phyloP scores from a whole-genome alignment of 1,140 invertebrate species.

The Artemia franciscana region DNA sequence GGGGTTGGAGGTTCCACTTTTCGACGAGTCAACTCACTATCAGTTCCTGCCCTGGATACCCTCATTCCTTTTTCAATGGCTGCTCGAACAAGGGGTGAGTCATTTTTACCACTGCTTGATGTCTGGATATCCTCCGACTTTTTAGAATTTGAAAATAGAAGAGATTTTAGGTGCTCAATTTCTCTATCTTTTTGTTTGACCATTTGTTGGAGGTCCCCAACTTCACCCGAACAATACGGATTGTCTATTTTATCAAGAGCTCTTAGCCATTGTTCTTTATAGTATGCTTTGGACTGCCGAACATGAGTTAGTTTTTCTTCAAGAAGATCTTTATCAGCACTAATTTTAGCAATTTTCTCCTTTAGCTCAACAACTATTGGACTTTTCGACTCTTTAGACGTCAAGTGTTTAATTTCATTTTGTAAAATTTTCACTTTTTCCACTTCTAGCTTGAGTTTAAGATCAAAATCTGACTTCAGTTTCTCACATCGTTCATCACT shows the following conservation, averaged over 20 bases:
- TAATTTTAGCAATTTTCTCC: neutral
- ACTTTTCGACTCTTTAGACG: neutral
- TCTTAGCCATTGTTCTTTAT: neutral
- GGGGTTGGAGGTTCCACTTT: neutral
- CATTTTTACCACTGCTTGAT: neutral
- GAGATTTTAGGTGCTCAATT: neutral
- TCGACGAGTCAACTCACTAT: neutral
- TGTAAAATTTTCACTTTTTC: neutral
- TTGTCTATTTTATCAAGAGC: neutral
- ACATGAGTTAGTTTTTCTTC: neutral
- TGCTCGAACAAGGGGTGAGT: neutral
- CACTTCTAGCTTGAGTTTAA: neutral
- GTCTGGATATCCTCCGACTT: neutral
- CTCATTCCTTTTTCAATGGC: neutral
- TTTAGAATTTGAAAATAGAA: neutral
- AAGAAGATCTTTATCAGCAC: neutral
- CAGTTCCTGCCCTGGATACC: neutral
- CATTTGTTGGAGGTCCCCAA: neutral
- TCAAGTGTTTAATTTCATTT: neutral
- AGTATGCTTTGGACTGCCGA: neutral
- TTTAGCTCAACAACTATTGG: neutral
- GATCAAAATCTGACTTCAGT: neutral
- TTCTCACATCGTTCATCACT: neutral
- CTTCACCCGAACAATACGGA: neutral
- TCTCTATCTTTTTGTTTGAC: neutral